These are phyloP conservation scores for Eleutherodactylus coqui DNA, from an alignment of 2,797 vertebrate genomes.

Conservation along the genomic window DNA sequence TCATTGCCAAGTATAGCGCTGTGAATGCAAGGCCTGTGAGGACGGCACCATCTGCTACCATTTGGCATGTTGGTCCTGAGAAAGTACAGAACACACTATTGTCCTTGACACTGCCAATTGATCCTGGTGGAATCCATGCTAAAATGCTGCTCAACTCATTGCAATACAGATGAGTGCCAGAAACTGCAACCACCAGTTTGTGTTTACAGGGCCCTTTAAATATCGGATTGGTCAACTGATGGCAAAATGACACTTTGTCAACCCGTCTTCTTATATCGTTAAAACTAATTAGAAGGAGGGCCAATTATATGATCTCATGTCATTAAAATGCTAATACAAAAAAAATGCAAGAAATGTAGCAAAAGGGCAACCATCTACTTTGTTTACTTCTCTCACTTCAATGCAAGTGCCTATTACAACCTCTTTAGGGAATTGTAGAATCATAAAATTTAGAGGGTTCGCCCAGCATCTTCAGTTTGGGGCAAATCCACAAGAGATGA, in stretches of 20 bases:
- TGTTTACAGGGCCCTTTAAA: not conserved
- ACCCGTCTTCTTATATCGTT: too few species aligned
- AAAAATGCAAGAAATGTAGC: too few species aligned
- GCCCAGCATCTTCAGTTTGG: too few species aligned
- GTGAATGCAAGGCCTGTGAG: conserved; percentile 60
- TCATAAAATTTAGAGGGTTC: too few species aligned
- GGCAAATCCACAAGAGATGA: too few species aligned
- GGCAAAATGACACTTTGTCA: not conserved
- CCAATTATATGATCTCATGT: too few species aligned
- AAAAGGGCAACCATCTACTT: too few species aligned
- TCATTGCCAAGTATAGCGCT: conserved; percentile 68
- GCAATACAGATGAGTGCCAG: not conserved
- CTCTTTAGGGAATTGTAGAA: too few species aligned
- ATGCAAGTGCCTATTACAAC: too few species aligned
- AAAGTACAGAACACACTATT: conserved; percentile 65
- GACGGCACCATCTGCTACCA: conserved; percentile 69
- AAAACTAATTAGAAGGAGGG: too few species aligned
- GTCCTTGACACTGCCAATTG: conserved; percentile 61
- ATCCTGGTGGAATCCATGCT: conserved; percentile 65
- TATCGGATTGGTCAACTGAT: not conserved
- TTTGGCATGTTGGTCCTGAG: conserved; percentile 60
- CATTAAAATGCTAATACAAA: too few species aligned
- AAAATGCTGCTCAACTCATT: conserved; percentile 36
- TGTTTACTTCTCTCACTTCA: too few species aligned
- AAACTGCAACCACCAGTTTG: not conserved